A percentile compares a stretch with the other conserved stretches of the same genome.
phyloP scores from a whole-genome alignment of 2,113 vertebrate genomes.

The Poecile atricapillus region DNA sequence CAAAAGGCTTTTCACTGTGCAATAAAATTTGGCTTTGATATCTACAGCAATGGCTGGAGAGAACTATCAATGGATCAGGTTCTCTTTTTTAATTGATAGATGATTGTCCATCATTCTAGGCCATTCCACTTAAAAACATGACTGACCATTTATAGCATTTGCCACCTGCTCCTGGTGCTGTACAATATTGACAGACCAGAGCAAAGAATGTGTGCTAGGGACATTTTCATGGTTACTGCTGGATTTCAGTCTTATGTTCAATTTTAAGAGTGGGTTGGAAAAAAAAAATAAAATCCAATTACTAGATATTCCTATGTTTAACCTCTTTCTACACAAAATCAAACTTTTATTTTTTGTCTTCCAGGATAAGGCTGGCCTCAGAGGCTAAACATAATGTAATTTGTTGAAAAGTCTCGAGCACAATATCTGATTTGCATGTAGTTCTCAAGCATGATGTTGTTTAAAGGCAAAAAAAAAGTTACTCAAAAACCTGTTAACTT shows the following conservation, averaged over 20 bases:
- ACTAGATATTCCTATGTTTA: background rate
- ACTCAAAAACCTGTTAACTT: background rate
- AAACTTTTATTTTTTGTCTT: background rate
- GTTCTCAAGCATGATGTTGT: background rate
- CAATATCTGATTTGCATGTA: background rate
- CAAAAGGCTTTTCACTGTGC: background rate
- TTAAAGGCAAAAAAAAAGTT: background rate
- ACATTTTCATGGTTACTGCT: background rate
- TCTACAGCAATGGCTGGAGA: background rate
- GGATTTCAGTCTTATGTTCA: background rate
- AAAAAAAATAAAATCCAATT: background rate
- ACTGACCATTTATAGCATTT: background rate
- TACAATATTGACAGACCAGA: background rate
- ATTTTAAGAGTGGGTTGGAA: background rate
- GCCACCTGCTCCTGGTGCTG: background rate
- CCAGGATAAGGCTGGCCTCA: background rate
- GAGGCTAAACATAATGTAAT: background rate
- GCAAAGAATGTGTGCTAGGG: background rate
- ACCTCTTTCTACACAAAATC: background rate
- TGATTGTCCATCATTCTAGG: background rate
- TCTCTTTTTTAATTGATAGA: constrained; percentile 24
- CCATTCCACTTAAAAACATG: background rate
- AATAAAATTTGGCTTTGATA: constrained; percentile 11
- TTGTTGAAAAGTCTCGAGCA: background rate
- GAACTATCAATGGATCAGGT: constrained; percentile 1